Evolutionary conservation across 2,113 vertebrate species (phyloP).

Genomic region (Macaca mulatta): DNA sequence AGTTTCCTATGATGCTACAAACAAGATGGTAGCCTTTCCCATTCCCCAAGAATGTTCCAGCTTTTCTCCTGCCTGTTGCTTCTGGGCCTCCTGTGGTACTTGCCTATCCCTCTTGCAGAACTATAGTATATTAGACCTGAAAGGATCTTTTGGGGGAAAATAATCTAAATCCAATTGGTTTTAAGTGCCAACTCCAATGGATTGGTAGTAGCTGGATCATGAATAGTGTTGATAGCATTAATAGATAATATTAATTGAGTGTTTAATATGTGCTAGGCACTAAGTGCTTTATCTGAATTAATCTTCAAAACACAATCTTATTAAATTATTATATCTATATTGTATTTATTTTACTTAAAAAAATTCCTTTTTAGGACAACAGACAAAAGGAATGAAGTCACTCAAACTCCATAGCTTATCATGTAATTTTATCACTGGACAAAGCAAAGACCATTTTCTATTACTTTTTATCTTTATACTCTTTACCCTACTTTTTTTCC

Average conservation of each 20-base stretch:
- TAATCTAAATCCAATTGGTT: neutral
- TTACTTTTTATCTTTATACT: neutral
- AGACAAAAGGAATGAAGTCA: neutral
- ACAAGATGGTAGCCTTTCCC: neutral
- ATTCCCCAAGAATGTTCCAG: neutral
- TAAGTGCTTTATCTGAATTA: neutral
- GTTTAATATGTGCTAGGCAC: neutral
- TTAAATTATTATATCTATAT: neutral
- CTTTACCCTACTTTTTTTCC: neutral
- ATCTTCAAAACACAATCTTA: slow-evolving; percentile 4
- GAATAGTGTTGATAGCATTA: neutral
- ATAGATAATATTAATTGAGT: neutral
- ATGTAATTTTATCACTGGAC: neutral
- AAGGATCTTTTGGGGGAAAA: neutral
- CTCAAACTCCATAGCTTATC: neutral
- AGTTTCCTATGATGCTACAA: neutral
- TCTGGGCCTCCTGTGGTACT: neutral
- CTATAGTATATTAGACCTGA: neutral
- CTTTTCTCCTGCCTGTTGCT: neutral
- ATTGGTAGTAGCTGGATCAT: neutral
- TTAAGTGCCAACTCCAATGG: neutral
- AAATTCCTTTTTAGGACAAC: neutral
- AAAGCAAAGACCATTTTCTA: neutral
- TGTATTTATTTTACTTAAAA: neutral
- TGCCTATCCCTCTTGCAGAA: neutral